phyloP scores from a whole-genome alignment of 2,113 vertebrate genomes.

The Prionailurus viverrinus region DNA sequence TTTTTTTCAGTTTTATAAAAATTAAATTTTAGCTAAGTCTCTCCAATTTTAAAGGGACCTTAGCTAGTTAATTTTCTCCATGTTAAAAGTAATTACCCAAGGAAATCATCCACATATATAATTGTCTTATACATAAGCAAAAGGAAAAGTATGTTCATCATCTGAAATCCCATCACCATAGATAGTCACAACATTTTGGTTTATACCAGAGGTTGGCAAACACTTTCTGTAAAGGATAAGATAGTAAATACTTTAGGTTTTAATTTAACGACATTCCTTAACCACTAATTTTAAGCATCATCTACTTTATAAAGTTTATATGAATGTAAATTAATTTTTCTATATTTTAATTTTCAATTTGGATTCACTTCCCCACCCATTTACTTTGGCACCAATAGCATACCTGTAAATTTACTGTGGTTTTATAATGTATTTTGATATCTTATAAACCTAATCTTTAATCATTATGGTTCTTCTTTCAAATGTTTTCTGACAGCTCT shows the following conservation, averaged over 20 bases:
- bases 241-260: slow-evolving; percentile 14
- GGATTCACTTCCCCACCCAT: background rate
- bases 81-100: slow-evolving; percentile 12
- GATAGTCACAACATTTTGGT: background rate
- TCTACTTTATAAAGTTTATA: background rate
- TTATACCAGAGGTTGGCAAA: background rate
- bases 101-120: background rate
- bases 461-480: background rate
- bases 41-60: background rate
- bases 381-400: background rate
- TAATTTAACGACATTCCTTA: background rate
- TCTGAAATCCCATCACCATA: background rate
- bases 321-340: background rate
- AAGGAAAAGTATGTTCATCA: background rate
- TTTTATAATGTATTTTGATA: background rate
- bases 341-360: background rate
- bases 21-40: background rate
- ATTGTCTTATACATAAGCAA: background rate
- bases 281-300: background rate
- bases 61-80: slow-evolving; percentile 22
- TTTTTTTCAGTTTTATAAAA: background rate
- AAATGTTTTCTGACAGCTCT: slow-evolving; percentile 5
- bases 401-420: background rate
- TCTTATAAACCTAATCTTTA: background rate
- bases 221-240: background rate